Base-by-base conservation (phyloP, 2,113 vertebrate genomes). In the Malurus melanocephalus region DNA sequence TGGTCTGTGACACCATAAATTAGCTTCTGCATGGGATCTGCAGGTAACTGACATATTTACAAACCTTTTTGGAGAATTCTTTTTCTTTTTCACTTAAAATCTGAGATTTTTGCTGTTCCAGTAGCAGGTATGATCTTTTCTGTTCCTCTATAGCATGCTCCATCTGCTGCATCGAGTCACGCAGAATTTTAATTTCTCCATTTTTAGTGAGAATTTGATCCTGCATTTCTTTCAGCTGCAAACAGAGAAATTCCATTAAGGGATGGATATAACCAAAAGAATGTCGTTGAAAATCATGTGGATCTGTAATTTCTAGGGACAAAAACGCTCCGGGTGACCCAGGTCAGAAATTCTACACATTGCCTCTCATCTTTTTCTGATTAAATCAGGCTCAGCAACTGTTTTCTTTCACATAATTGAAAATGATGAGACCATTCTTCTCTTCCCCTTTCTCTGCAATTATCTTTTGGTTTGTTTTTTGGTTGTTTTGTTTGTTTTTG, bases 181-280 rank as follows among this genome's bases (percentile, higher is more conserved):
- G 98, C 73, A 99, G 93, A 55, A 99, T 97, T 85, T 97, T 98
- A 93, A 99, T 99, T 97, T 99, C 99, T 48, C 99, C 99, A 60
- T 98, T 99, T 97, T 98, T 99, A 96, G 97, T 85, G 85, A 98
- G 92, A 35, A 99, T 97, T 95, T 98, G 97, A 77, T 99, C 98
- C 92, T 99, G 98, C 84, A 98, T 98, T 95, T 98, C 96, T 62
- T 98, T 98, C 94, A 99, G 91, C 99, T 99, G 90, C 81, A 94
- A 96, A 96, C 26, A 95, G 83, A 94, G n/a, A 10, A 86, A 87
- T 52, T 67, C 82, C 48, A 76, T 89, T 53, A 62, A 68, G 59
- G 46, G 28, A 75, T 4, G 4, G 7, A 64, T 13, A 38, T 6
- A 49, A 32, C 24, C 23, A 73, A 12, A 71, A 61, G 24, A 11